Base-by-base conservation (phyloP, 2,888 invertebrate species). In the Synanthedon myopaeformis region DNA sequence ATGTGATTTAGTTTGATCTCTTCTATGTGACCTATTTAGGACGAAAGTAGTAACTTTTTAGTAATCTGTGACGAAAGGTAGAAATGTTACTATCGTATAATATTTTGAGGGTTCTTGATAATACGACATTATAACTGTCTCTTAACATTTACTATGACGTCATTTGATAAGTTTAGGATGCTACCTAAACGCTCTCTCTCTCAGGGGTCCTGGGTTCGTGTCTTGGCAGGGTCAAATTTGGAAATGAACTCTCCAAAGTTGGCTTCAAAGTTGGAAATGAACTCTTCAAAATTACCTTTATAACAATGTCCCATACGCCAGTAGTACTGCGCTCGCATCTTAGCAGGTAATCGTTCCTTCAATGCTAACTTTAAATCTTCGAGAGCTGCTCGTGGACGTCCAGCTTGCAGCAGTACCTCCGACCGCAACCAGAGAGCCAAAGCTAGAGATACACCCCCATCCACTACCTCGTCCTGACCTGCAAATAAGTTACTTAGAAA, bases 281-380 rank as follows among this genome's bases (percentile, higher is more conserved):
- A 5, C 11, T n/a, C n/a, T 42, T n/a, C n/a, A 23, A 45, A 13
- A 4, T 48, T 62, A 85, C 87, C 89, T 74, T 82, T 79, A 65
- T 93, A 93, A 57, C 93, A 92, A 54, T 91, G 88, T 0, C 92
- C 92, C 90, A 93, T 91, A 61, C 91, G 84, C 79, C 91, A 90
- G 67, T 92, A 94, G 58, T 93, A 91, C 56, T 92, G 90, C 0
- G 90, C 86, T 57, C 92, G 90, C 76, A 89, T 85, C 56, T 88
- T 89, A 0, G 88, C 88, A 0, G 92, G 91, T 4, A 93, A 78
- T 2, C 90, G 89, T 66, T 90, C 89, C 57, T 90, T 91, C 3
- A 91, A 70, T 0, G 93, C 91, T 57, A 91, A 67, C 62, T 92
- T 91, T 3, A 94, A 76, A 71, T 95, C 95, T 52, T 88, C 87